phyloP scores from a whole-genome alignment of 1,140 invertebrate genomes.

The Drosophila bocqueti region DNA sequence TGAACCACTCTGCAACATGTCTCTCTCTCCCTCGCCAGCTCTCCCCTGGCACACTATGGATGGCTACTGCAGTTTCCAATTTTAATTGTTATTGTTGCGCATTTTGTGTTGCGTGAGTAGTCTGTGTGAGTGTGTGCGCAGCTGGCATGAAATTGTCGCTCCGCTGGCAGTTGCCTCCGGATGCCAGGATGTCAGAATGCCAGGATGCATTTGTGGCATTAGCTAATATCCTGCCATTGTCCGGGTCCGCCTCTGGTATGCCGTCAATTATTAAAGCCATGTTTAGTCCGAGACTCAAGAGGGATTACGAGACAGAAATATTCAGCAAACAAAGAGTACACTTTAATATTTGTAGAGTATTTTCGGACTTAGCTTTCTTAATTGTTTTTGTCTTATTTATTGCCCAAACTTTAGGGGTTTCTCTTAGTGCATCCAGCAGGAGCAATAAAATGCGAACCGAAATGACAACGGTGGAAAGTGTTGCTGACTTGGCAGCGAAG shows the following conservation, averaged over 20 bases:
- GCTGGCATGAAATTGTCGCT: constrained; percentile 73
- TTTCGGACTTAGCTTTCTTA: neutral
- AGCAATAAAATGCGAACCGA: constrained; percentile 6
- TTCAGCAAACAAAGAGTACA: constrained; percentile 7
- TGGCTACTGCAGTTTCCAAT: constrained; percentile 54
- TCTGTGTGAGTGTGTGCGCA: constrained; percentile 47
- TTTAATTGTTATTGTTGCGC: constrained; percentile 83
- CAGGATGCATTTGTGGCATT: constrained; percentile 75
- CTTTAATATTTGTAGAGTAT: neutral
- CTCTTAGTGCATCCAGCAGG: constrained; percentile 7
- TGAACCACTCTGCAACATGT: constrained; percentile 25
- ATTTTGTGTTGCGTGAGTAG: constrained; percentile 37
- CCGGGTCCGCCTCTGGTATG: constrained; percentile 29
- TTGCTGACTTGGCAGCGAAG: constrained; percentile 17
- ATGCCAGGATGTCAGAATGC: constrained; percentile 24
- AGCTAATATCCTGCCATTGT: constrained; percentile 72
- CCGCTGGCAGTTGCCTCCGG: constrained; percentile 41
- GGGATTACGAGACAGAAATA: neutral
- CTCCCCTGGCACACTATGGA: constrained; percentile 31
- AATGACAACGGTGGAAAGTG: constrained; percentile 33
- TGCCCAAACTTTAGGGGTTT: neutral
- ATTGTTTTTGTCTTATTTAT: neutral
- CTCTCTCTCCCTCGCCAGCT: neutral
- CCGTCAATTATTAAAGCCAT: constrained; percentile 73
- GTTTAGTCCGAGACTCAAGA: constrained; percentile 33